Evolutionary conservation across 2,113 vertebrate genomes (phyloP).

Genomic region (Alces alces): DNA sequence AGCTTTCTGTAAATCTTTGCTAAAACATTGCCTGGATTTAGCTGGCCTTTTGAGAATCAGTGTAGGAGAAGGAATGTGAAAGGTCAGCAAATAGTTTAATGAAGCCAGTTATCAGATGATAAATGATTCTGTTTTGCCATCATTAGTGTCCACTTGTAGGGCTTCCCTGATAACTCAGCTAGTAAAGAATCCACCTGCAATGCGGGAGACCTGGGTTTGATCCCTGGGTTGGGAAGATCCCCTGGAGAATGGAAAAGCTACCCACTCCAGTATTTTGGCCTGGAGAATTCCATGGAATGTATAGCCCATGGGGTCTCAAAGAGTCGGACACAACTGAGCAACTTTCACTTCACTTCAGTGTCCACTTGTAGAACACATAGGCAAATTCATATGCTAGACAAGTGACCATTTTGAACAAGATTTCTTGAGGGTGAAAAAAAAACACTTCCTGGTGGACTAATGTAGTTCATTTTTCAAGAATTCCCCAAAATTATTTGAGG

Average conservation of each 20-base stretch:
- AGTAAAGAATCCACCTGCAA: background rate
- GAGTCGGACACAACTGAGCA: background rate
- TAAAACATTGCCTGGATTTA: background rate
- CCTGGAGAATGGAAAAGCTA: background rate
- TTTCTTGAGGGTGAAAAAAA: background rate
- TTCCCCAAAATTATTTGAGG: background rate
- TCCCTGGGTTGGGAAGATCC: background rate
- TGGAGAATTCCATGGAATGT: background rate
- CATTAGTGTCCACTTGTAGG: background rate
- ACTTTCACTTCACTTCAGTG: background rate
- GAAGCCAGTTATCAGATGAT: background rate
- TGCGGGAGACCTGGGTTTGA: fast-evolving
- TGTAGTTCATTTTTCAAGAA: background rate
- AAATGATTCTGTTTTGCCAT: background rate
- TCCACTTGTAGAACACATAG: background rate
- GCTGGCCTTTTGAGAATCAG: background rate
- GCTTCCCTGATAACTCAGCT: background rate
- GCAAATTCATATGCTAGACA: background rate
- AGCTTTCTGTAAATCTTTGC: background rate
- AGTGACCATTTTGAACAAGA: background rate
- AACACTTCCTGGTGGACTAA: background rate
- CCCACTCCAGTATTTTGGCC: background rate
- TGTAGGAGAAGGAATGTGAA: background rate
- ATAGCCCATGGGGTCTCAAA: background rate
- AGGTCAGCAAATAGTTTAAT: background rate